Percentiles rank a stretch among this genome's conserved stretches.
Conservation (phyloP, 1,140 invertebrate species). For the Pemphigus obesinymphae region DNA sequence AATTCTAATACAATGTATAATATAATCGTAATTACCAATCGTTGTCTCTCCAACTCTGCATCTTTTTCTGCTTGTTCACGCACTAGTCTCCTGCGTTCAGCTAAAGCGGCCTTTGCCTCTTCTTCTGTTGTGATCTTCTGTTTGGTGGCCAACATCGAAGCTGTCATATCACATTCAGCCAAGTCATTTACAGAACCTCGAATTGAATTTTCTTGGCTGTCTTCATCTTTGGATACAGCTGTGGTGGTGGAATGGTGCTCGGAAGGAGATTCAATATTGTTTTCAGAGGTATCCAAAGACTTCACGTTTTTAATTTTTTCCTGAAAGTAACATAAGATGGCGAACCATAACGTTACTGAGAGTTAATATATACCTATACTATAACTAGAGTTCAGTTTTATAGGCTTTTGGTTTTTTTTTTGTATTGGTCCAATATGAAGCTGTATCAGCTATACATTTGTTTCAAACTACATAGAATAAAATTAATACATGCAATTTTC, state of each 20-base stretch:
- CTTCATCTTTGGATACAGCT: background rate
- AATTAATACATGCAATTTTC: no score
- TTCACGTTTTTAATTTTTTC: conserved; percentile 27
- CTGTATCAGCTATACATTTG: background rate
- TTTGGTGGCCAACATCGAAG: conserved; percentile 42
- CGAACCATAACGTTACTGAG: no score
- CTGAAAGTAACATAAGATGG: background rate
- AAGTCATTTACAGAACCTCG: conserved; percentile 43
- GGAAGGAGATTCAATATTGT: conserved; percentile 41
- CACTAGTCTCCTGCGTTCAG: conserved; percentile 74
- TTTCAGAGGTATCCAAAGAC: conserved; percentile 30
- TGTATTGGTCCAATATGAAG: no score
- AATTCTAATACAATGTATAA: background rate
- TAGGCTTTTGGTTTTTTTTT: no score
- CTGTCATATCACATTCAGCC: conserved; percentile 49
- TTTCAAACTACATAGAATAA: background rate
- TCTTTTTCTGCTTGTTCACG: conserved; percentile 80
- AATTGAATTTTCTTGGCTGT: conserved; percentile 5
- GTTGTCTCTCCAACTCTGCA: conserved; percentile 72
- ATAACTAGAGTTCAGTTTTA: no score
- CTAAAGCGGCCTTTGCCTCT: conserved; percentile 82
- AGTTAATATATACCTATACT: no score
- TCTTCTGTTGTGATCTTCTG: conserved; percentile 73
- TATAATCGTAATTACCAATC: conserved; percentile 55
- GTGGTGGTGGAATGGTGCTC: background rate